Evolutionary conservation across 2,888 invertebrate species (phyloP).

Genomic region (Amphipoea lucens): DNA sequence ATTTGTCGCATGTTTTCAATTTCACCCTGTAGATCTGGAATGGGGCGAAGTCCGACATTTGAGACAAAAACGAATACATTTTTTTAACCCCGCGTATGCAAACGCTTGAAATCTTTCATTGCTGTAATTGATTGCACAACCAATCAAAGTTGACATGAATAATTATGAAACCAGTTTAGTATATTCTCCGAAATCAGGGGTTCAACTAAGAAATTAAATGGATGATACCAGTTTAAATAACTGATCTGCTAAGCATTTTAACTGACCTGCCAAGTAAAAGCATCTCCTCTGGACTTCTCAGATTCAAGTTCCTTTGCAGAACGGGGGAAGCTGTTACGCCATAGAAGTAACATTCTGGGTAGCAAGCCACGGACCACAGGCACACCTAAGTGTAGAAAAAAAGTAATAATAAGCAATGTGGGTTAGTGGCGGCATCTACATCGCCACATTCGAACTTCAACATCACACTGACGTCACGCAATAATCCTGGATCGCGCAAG

Average conservation of each 20-base stretch:
- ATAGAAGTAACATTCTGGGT: conserved; percentile 97
- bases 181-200: neutral
- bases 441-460: too few relatives aligned
- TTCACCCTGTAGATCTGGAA: too few relatives aligned
- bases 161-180: neutral
- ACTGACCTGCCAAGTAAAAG: conserved; percentile 98
- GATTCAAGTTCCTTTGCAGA: conserved; percentile 99
- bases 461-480: too few relatives aligned
- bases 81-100: neutral
- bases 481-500: too few relatives aligned
- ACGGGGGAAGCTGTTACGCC: conserved; percentile 99
- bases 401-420: neutral
- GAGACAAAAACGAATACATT: too few relatives aligned
- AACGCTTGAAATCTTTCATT: neutral
- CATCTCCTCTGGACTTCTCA: conserved; percentile 98
- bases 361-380: conserved; percentile 97
- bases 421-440: too few relatives aligned
- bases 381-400: conserved; percentile 90
- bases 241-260: neutral
- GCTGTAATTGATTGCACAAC: neutral
- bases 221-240: neutral
- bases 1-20: too few relatives aligned
- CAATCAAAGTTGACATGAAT: neutral
- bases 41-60: too few relatives aligned
- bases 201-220: neutral